Base-by-base conservation (phyloP, 1,140 invertebrate species). In the Reticulitermes speratus region DNA sequence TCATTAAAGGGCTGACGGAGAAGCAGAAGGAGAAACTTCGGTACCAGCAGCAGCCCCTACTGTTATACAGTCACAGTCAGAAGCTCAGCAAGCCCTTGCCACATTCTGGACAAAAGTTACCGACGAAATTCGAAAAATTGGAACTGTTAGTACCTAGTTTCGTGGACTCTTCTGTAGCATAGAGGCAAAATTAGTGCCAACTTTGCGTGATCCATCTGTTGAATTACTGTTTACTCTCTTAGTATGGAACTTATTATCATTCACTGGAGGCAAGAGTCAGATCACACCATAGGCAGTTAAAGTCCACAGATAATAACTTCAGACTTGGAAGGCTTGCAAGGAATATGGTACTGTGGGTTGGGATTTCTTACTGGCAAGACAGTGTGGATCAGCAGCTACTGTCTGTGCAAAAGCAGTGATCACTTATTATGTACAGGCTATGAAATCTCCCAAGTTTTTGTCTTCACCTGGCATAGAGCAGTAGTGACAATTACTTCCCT, bases 51-150 rank as follows among this genome's bases (percentile, higher is more conserved):
- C 91, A 12, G 89, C 91, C 88, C 91, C 91, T 86, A 90, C 91
- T 19, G 90, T 90, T 23, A 90, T 91, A 6, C 90, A 91, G 9
- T 90, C 88, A 88, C 91, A 91, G 0, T 88, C 90, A 81, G 94
- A 95, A 87, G 94, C 95, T 30, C 95, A 96, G 88, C 92, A 93
- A 87, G 92, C 93, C 12, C 91, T 97, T 30, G 91, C 92, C 65
- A 92, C 93, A 82, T 97, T 97, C 90, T 97, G 96, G 96, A 92
- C 93, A 32, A 96, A 95, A 90, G 94, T 95, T 75, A 94, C 94
- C 86, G 95, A 96, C 38, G 96, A 97, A 89, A 95, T 97, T 84
- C 94, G 94, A 90, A 94, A 94, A 88, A 94, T 96, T 23, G 93
- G 92, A 32, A 91, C 92, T 45, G 95, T 96, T 89, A 92, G 92